Evolutionary conservation across 23 tunicate species (phyloP).

Genomic region (Halocynthia aurantium): DNA sequence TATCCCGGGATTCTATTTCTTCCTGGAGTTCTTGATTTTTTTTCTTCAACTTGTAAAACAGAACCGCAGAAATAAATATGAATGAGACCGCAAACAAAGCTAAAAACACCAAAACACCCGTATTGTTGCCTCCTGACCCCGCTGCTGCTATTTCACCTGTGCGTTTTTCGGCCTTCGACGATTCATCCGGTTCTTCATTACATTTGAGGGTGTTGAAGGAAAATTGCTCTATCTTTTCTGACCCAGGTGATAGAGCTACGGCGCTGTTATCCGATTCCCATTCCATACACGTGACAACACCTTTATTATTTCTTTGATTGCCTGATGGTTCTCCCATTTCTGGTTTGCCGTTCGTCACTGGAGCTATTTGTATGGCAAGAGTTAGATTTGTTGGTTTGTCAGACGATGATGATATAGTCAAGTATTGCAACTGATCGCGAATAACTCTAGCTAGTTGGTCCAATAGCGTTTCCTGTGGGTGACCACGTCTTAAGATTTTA

Average conservation of each 20-base stretch:
- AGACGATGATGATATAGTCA: too few species aligned
- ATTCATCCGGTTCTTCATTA: neutral
- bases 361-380: too few species aligned
- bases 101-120: neutral
- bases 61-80: neutral
- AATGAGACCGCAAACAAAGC: neutral
- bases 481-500: too few species aligned
- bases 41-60: too few species aligned
- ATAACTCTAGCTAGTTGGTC: too few species aligned
- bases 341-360: too few species aligned
- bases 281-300: neutral
- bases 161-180: neutral
- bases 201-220: neutral
- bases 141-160: neutral
- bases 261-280: neutral
- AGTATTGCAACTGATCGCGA: too few species aligned
- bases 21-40: too few species aligned
- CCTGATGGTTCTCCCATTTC: neutral
- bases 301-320: neutral
- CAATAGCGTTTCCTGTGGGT: too few species aligned
- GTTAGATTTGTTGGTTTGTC: too few species aligned
- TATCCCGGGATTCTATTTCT: too few species aligned
- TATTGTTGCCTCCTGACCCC: neutral
- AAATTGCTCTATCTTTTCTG: neutral
- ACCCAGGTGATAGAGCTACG: neutral